phyloP scores from a whole-genome alignment of 2,113 vertebrate genomes.

The Thinocorus orbignyianus region DNA sequence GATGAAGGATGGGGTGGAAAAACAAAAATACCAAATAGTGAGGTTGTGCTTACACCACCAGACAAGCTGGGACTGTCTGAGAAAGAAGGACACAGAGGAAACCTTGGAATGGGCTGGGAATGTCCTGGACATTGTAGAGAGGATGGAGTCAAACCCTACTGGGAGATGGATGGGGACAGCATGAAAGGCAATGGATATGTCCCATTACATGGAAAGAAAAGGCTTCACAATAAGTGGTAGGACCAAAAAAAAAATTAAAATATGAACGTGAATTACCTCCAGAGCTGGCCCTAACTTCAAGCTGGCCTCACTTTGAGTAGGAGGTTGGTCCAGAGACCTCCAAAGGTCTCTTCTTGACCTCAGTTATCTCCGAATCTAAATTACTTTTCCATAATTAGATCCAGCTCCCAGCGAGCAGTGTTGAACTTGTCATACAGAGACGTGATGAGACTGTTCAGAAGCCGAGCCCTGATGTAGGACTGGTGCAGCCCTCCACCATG shows the following conservation, averaged over 20 bases:
- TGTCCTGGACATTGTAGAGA: neutral
- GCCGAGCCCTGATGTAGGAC: rapidly evolving
- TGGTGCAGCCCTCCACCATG: rapidly evolving
- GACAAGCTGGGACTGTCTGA: neutral
- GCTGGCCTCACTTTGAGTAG: rapidly evolving
- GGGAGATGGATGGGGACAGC: neutral
- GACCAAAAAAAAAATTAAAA: neutral
- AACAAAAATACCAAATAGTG: neutral
- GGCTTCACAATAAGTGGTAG: neutral
- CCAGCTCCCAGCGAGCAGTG: neutral
- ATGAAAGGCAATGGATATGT: neutral
- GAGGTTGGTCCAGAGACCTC: neutral
- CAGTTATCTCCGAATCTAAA: neutral
- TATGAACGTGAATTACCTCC: neutral
- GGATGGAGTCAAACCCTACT: neutral
- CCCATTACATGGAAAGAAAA: neutral
- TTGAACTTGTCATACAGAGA: neutral
- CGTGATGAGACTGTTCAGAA: neutral
- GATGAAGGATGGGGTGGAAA: neutral
- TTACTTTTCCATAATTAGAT: neutral
- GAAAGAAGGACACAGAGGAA: neutral
- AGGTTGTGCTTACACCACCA: neutral
- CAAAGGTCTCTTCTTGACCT: neutral
- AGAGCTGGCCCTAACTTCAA: neutral
- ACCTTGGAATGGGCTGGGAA: neutral